Base-by-base conservation (phyloP, 1,140 invertebrate genomes). In the Samia ricini region DNA sequence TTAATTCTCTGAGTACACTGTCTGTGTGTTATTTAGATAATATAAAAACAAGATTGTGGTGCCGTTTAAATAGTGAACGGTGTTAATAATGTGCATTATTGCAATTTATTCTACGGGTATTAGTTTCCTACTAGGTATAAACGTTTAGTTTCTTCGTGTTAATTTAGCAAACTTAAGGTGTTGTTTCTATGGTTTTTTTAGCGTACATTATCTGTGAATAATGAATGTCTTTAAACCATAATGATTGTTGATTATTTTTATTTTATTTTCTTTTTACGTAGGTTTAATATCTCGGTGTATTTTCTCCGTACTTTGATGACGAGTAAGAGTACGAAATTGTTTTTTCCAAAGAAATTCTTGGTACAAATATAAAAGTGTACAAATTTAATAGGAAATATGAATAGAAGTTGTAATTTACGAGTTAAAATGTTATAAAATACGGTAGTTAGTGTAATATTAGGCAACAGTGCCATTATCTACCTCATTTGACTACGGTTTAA, bases 61-160 rank as follows among this genome's bases (percentile, higher is more conserved):
- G 56, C 33, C 56, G 56, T 21, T 61, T 2, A 12, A n/a, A 49
- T 4, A 36, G 56, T 10, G 56, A 20, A 49, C 49, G 54, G 61
- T 56, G 57, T 67, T 55, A n/a, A n/a, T 52, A 59, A 23, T 71
- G 63, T 69, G 69, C 64, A 74, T 79, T 78, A 71, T 74, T 77
- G 87, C 87, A 89, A 89, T 89, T 82, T 83, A 80, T 90, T 88
- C 73, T 88, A 90, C 87, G 87, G 87, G 87, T 90, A 90, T 90
- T 90, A 88, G 87, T 90, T 88, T 89, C 87, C 87, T 89, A 88
- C 72, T 90, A 88, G 85, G 61, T 77, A 75, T 90, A 89, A n/a
- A 76, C 78, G 71, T 81, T 83, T 86, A 80, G 81, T 88, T 83
- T 81, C 56, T 68, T 81, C 71, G 74, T 85, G 85, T 79, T 82